Conservation (phyloP, 2,113 vertebrate genomes). For the Turdus rufiventris region DNA sequence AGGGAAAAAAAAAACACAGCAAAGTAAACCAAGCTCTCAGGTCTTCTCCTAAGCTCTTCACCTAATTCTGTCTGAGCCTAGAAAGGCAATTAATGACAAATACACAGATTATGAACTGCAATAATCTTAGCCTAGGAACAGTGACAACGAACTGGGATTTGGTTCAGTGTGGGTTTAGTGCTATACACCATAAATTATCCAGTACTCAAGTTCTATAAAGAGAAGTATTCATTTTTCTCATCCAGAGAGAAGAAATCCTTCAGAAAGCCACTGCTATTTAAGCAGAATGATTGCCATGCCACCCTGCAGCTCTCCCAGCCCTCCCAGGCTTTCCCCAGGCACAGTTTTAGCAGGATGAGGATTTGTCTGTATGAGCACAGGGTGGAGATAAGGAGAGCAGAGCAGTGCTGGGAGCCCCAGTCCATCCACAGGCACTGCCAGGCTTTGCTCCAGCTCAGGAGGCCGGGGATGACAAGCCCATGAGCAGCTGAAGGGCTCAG, state of each 20-base stretch:
- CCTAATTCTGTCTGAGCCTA: neutral
- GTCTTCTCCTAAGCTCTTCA: neutral
- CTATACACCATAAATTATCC: accelerated
- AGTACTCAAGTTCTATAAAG: neutral
- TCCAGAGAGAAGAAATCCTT: neutral
- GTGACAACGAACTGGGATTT: neutral
- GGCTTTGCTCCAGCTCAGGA: neutral
- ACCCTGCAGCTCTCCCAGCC: neutral
- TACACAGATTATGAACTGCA: neutral
- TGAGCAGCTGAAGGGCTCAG: neutral
- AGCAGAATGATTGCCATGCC: neutral
- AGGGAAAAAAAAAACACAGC: neutral
- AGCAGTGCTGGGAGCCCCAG: neutral
- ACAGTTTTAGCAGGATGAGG: neutral
- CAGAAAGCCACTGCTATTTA: neutral
- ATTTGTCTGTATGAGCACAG: neutral
- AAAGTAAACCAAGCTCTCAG: neutral
- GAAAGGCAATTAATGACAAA: neutral
- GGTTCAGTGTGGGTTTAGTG: neutral
- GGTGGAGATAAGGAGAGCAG: neutral
- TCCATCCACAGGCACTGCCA: neutral
- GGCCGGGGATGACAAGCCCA: neutral
- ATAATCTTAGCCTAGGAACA: neutral
- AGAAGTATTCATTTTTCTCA: neutral
- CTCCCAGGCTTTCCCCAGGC: neutral